phyloP scores from a whole-genome alignment of 2,113 vertebrate species.

The Harpagus bidentatus region DNA sequence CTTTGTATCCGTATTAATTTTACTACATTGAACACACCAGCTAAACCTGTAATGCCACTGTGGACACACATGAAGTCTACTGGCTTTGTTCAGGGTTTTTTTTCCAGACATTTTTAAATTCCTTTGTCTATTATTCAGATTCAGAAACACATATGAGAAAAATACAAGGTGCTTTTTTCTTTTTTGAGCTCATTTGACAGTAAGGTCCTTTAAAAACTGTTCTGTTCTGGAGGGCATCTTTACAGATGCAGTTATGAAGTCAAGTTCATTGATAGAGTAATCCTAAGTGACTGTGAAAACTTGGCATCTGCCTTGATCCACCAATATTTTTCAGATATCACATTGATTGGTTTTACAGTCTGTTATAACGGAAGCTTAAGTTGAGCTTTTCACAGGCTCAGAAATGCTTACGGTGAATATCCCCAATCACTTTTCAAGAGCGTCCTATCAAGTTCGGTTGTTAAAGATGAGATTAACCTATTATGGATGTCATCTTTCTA shows the following conservation, averaged over 20 bases:
- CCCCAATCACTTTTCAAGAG: neutral
- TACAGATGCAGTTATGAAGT: neutral
- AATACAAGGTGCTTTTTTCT: neutral
- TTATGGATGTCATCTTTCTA: slow-evolving; percentile 24
- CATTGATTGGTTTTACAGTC: neutral
- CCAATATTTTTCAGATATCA: neutral
- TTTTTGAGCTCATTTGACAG: neutral
- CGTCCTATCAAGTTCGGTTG: slow-evolving; percentile 22
- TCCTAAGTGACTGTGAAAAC: neutral
- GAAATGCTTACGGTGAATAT: neutral
- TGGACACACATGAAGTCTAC: neutral
- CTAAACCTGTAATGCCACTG: neutral
- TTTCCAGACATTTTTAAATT: neutral
- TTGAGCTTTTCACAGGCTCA: slow-evolving; percentile 8
- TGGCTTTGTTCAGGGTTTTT: neutral
- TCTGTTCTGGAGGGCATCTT: neutral
- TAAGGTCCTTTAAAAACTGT: neutral
- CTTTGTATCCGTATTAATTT: neutral
- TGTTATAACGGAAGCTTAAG: neutral
- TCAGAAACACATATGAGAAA: neutral
- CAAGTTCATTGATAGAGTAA: neutral
- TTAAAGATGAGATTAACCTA: slow-evolving; percentile 48
- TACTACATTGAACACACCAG: neutral
- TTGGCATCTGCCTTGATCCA: neutral
- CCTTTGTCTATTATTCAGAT: neutral